Base-by-base conservation (phyloP, 2,113 vertebrate species). In the Oenanthe melanoleuca region DNA sequence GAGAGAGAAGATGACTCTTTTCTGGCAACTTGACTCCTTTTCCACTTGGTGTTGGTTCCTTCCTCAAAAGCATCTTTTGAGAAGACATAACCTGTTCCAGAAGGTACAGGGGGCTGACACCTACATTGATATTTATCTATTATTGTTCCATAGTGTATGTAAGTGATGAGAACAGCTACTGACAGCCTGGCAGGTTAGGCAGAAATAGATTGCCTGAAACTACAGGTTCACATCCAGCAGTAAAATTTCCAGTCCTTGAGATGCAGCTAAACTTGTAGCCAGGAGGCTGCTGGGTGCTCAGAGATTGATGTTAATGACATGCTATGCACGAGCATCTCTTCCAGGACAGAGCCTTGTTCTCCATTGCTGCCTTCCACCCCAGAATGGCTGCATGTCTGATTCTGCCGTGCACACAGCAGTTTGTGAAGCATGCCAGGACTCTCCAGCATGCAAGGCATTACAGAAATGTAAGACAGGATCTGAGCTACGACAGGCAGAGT, bases 391-490 rank as follows among this genome's bases (percentile, higher is more conserved):
- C 64, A n/a, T 85, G 73, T 85, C 86, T 84, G 86, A 80, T 86
- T 89, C 89, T 94, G 63, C 85, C 93, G 26, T 10, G 11, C n/a
- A 83, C 52, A 52, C 92, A 93, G 70, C 87, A 93, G 83, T 92
- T 83, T 81, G 92, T 74, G 78, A 95, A 95, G 56, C 88, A 93
- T 50, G 86, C 49, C 20, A 44, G 56, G 47, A 80, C 34, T 91
- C 69, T 66, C 29, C 50, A 88, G 73, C 77, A 95, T 2, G 69
- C 28, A 77, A 89, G 29, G 92, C 95, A 95, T 88, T 70, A 67
- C 5, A 86, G 88, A 92, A 94, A 96, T 96, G 93, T 42, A 93
- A 88, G 91, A 40, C 77, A 88, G 92, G 75, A 92, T 94, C 92
- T 80, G 66, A 89, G 87, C 89, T 94, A 88, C 88, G 88, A 96